Base-by-base conservation (phyloP, 2,888 invertebrate genomes). In the Drosophila pseudotalamancana region DNA sequence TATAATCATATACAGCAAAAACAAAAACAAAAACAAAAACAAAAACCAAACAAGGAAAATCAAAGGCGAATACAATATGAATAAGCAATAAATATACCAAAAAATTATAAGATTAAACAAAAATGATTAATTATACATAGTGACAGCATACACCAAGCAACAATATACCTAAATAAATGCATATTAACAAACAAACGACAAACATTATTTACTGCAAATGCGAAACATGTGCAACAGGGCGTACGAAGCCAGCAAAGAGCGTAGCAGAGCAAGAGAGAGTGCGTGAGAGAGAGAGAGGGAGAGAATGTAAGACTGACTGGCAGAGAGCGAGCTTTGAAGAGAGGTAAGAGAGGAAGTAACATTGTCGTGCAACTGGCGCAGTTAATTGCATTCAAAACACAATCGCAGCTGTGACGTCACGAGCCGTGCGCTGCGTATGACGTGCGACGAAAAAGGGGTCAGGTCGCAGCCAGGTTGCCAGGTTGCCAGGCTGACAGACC, bases 191-290 rank as follows among this genome's bases (percentile, higher is more conserved):
- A 31, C 1, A 40, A 48, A 34, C 1, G 9, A 4, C n/a, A 11
- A 14, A 14, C 12, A 1, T 19, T 18, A 45, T 35, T 59, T 23
- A 29, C 23, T 59, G 57, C 61, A 72, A 39, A 67, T 77, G 77
- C 62, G 76, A 62, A 64, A 60, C 35, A 34, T 64, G 65, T 85
- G 86, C 86, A 79, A 79, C 79, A 79, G 82, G 85, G 71, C 79
- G 57, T 71, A 62, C 62, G 66, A 40, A 23, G 23, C 18, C 16
- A 19, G 27, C 18, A n/a, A n/a, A n/a, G n/a, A n/a, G n/a, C n/a
- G n/a, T n/a, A n/a, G n/a, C n/a, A n/a, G n/a, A n/a, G 43, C 42
- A 11, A 72, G 23, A 18, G 25, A 32, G 53, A 72, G 46, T 72
- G 63, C 29, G 8, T 14, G 31, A 18, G 45, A 27, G 19, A 19